phyloP scores from a whole-genome alignment of 1,140 invertebrate species.

The Penaeus chinensis region DNA sequence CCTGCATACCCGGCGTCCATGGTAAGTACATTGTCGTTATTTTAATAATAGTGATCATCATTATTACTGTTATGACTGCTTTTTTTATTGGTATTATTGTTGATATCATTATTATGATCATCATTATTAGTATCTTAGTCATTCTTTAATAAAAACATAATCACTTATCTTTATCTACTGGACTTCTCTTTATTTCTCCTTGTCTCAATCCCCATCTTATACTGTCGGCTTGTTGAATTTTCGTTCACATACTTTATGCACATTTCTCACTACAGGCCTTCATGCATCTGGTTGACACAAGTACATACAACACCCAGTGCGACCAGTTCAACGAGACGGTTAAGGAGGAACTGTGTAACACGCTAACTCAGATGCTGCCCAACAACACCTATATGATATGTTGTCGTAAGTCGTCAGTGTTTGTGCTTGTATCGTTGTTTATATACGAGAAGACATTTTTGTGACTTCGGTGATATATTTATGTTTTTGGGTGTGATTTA shows the following conservation, averaged over 20 bases:
- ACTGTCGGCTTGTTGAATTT: not conserved
- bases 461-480: too few species aligned
- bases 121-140: not conserved
- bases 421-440: too few species aligned
- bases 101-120: not conserved
- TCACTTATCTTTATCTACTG: not conserved
- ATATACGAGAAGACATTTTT: too few species aligned
- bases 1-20: conserved; percentile 52
- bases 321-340: conserved; percentile 30
- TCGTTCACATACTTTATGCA: not conserved
- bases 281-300: conserved; percentile 36
- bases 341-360: conserved; percentile 19
- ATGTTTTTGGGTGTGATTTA: too few species aligned
- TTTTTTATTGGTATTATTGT: not conserved
- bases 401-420: conserved; percentile 43
- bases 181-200: not conserved
- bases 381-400: conserved; percentile 43
- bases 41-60: not conserved
- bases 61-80: not conserved
- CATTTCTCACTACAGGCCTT: conserved; percentile 40
- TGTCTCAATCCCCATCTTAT: not conserved
- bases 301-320: conserved; percentile 52
- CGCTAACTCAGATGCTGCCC: not conserved
- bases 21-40: conserved; percentile 14
- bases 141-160: too few species aligned